phyloP scores from a whole-genome alignment of 1,140 invertebrate genomes.

The Drosophila ercepeae region DNA sequence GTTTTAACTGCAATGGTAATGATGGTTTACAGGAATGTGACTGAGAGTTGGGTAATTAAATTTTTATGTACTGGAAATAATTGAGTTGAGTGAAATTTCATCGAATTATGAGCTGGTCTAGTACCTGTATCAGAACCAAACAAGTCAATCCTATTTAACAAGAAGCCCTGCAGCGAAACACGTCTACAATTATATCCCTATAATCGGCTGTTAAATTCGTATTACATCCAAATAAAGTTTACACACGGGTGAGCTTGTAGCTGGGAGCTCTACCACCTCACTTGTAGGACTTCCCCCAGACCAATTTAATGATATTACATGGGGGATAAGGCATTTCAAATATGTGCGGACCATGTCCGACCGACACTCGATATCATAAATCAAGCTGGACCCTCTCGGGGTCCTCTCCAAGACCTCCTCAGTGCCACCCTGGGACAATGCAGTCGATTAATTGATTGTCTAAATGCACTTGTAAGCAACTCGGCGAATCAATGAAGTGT shows the following conservation, averaged over 20 bases:
- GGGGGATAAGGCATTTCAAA: conserved; percentile 39
- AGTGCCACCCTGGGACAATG: conserved; percentile 42
- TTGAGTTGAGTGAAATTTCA: not conserved
- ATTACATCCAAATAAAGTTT: conserved; percentile 34
- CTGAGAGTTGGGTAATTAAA: not conserved
- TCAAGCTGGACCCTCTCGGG: conserved; percentile 61
- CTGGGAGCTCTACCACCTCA: conserved; percentile 10
- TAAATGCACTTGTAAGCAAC: conserved; percentile 82
- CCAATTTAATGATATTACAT: conserved; percentile 37
- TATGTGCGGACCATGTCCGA: conserved; percentile 47
- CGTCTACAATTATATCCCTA: conserved; percentile 34
- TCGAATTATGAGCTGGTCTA: not conserved
- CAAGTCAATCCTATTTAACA: not conserved
- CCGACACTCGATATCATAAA: conserved; percentile 72
- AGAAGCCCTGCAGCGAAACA: conserved; percentile 25
- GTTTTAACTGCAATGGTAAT: conserved; percentile 13
- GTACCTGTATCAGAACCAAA: not conserved
- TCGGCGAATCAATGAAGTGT: conserved; percentile 79
- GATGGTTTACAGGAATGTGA: conserved; percentile 6
- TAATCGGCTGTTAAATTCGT: conserved; percentile 60
- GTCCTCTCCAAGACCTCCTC: conserved; percentile 23
- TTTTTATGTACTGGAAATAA: not conserved
- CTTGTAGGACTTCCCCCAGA: conserved; percentile 52
- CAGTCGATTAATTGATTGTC: conserved; percentile 82
- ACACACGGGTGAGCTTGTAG: conserved; percentile 21